Percentiles rank a stretch among this genome's conserved stretches.
Evolutionary conservation across 2,888 invertebrate genomes (phyloP).

Genomic region (Drosophila imparisetae): DNA sequence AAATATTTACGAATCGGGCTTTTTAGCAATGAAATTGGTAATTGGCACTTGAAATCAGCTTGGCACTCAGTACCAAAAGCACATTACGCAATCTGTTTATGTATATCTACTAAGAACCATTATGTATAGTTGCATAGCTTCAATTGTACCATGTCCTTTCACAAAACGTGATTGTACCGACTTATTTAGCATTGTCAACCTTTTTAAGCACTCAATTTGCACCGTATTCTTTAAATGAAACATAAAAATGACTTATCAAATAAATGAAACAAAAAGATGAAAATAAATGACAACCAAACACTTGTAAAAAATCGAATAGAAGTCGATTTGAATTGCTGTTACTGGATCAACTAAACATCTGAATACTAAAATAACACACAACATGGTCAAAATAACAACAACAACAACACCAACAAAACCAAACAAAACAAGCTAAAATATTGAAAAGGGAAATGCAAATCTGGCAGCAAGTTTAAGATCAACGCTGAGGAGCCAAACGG

Average conservation of each 20-base stretch:
- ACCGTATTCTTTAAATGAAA: conserved; percentile 15
- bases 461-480: conserved; percentile 14
- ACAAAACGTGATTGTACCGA: conserved; percentile 20
- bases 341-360: background rate
- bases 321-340: conserved; percentile 16
- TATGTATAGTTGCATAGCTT: conserved; percentile 14
- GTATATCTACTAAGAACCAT: conserved; percentile 42
- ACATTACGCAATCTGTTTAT: conserved; percentile 47
- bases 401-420: conserved; percentile 14
- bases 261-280: background rate
- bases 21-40: conserved; percentile 9
- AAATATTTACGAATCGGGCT: conserved; percentile 4
- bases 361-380: conserved; percentile 18
- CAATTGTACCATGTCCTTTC: conserved; percentile 2
- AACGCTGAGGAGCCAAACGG: conserved; percentile 8
- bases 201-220: conserved; percentile 31
- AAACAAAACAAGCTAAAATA: conserved; percentile 9
- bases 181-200: conserved; percentile 11
- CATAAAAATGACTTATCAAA: conserved; percentile 8
- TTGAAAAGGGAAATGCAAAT: conserved; percentile 9
- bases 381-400: conserved; percentile 49
- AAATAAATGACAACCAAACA: conserved; percentile 19
- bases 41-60: conserved; percentile 7
- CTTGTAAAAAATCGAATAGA: conserved; percentile 6
- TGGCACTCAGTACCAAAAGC: conserved; percentile 10